Percentiles rank a stretch among this genome's conserved stretches.
Evolutionary conservation across 2,888 invertebrate species (phyloP).

Genomic region (Corbicula japonica): DNA sequence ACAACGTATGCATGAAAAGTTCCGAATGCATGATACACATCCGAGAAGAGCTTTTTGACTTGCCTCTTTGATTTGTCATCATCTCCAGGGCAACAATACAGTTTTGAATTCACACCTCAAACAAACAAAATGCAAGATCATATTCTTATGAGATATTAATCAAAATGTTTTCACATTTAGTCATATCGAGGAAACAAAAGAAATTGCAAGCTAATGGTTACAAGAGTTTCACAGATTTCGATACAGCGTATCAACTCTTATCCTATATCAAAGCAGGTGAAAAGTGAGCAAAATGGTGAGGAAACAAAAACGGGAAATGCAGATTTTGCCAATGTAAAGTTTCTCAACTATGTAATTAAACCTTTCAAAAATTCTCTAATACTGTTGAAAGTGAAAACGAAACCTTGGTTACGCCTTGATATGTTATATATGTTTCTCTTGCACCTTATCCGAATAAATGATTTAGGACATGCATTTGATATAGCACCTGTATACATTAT

Average conservation of each 20-base stretch:
- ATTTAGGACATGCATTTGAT: constrained; percentile 19
- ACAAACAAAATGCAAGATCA: too few species aligned
- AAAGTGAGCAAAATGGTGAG: neutral
- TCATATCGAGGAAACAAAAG: constrained; percentile 33
- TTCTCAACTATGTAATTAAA: constrained; percentile 8
- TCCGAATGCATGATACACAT: too few species aligned
- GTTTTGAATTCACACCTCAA: too few species aligned
- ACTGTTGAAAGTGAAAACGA: constrained; percentile 22
- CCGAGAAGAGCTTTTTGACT: too few species aligned
- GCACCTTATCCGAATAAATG: constrained; percentile 1
- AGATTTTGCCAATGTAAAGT: neutral
- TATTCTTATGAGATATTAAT: constrained; percentile 4
- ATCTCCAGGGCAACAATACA: too few species aligned
- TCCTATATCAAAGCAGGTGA: too few species aligned
- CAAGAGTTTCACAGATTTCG: constrained; percentile 24
- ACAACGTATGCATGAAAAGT: too few species aligned
- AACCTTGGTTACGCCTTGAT: constrained; percentile 29
- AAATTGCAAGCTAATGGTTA: constrained; percentile 39
- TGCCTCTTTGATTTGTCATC: too few species aligned
- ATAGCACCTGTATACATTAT: constrained; percentile 40
- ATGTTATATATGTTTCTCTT: neutral
- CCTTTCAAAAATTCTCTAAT: neutral
- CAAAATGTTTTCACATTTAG: constrained; percentile 20
- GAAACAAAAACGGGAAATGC: constrained; percentile 7
- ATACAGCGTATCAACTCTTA: too few species aligned